Conservation (phyloP, 2,888 invertebrate species). For the Zaprionus obscuricornis region DNA sequence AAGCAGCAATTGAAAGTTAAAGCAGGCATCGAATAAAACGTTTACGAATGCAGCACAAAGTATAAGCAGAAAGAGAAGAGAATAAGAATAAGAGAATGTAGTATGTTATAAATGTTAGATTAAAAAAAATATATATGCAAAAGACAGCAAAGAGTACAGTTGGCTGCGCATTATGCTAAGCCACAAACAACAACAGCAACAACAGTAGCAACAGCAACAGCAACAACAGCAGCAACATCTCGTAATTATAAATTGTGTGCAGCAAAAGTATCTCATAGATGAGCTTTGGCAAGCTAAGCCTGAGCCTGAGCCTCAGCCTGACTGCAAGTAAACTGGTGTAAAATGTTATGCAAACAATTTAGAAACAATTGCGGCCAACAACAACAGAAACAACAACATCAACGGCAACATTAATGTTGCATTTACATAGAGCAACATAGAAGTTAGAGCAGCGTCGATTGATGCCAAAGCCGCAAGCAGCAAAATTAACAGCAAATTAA, state of each 20-base stretch:
- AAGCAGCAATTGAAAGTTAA: too few relatives aligned
- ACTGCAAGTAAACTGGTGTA: slow-evolving; percentile 60
- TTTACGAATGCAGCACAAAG: too few relatives aligned
- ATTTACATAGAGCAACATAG: slow-evolving; percentile 18
- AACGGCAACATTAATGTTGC: slow-evolving; percentile 3
- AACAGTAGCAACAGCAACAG: slow-evolving; percentile 8
- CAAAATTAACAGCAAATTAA: slow-evolving; percentile 75
- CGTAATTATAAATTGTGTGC: slow-evolving; percentile 30
- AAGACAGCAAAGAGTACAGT: slow-evolving; percentile 23
- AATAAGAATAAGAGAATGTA: background rate
- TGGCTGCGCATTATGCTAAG: background rate
- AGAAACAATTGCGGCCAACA: slow-evolving; percentile 40
- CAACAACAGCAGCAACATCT: slow-evolving; percentile 1
- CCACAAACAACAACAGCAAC: slow-evolving; percentile 12
- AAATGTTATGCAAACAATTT: slow-evolving; percentile 76
- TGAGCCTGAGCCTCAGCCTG: too few relatives aligned
- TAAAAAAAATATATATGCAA: too few relatives aligned
- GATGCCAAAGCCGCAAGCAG: slow-evolving; percentile 64
- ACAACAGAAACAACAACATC: background rate
- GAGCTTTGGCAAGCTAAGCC: too few relatives aligned
- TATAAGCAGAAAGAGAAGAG: background rate
- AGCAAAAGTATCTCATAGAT: slow-evolving; percentile 45
- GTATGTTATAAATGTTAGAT: slow-evolving; percentile 3
- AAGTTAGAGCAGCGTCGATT: slow-evolving; percentile 44
- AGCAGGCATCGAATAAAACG: too few relatives aligned